Evolutionary conservation across 2,888 invertebrate genomes (phyloP).

Genomic region (Lepidocyrtinus sp.): DNA sequence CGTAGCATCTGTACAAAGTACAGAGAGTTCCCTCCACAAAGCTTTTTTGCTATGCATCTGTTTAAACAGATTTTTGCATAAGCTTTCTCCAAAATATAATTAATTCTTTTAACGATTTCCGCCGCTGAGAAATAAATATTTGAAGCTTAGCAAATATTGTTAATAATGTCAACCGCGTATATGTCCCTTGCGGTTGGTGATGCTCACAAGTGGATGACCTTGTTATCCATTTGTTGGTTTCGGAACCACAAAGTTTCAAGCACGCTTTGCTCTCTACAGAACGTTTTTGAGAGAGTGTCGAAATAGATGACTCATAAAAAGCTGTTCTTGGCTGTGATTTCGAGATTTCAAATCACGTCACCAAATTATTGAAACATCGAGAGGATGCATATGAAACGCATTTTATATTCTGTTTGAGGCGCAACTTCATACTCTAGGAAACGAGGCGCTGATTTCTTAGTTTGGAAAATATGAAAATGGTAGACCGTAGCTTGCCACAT

Average conservation of each 20-base stretch:
- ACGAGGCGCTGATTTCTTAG: too few relatives aligned
- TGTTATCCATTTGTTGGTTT: background rate
- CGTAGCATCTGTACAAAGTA: background rate
- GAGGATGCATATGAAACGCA: too few relatives aligned
- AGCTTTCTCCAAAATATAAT: too few relatives aligned
- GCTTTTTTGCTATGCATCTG: too few relatives aligned
- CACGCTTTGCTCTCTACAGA: background rate
- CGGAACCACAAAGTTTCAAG: background rate
- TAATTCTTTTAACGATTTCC: too few relatives aligned
- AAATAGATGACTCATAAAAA: slow-evolving; percentile 17
- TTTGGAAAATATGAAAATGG: too few relatives aligned
- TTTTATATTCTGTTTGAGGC: too few relatives aligned
- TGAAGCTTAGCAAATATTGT: too few relatives aligned
- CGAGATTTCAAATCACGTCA: background rate
- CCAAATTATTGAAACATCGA: background rate
- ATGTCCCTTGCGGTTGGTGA: slow-evolving; percentile 4
- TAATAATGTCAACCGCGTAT: slow-evolving; percentile 14
- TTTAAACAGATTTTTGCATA: too few relatives aligned
- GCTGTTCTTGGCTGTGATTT: background rate
- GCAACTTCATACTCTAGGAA: too few relatives aligned
- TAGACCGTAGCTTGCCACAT: background rate
- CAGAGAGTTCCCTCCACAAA: too few relatives aligned
- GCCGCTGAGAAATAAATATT: too few relatives aligned
- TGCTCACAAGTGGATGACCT: slow-evolving; percentile 20
- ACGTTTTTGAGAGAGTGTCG: background rate